These are phyloP conservation scores for Potamarius usumacintae DNA, from an alignment of 2,113 vertebrate genomes.

Conservation along the genomic window DNA sequence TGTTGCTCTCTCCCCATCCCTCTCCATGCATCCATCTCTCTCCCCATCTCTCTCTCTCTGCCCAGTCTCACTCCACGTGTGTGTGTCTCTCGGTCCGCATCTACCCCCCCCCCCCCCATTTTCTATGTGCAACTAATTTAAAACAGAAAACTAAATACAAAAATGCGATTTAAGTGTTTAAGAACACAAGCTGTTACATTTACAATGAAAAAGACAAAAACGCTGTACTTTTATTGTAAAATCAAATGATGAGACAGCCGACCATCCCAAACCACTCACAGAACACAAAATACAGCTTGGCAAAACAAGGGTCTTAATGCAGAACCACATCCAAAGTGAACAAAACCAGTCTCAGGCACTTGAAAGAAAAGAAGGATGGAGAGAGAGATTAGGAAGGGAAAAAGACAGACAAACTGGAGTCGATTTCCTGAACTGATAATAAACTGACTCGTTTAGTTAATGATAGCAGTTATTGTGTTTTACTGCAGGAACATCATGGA, in stretches of 20 bases:
- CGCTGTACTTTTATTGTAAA: not conserved
- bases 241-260: not conserved
- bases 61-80: no score
- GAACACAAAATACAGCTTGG: slow-evolving; percentile 40
- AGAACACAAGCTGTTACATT: not conserved
- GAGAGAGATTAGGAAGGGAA: not conserved
- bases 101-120: no score
- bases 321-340: slow-evolving; percentile 37
- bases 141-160: not conserved
- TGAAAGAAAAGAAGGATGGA: slow-evolving; percentile 31
- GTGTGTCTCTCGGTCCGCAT: no score
- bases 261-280: not conserved
- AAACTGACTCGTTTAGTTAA: no score
- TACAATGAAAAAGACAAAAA: not conserved
- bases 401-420: not conserved
- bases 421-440: no score
- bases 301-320: slow-evolving; percentile 26
- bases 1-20: no score
- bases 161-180: not conserved
- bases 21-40: no score
- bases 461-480: no score
- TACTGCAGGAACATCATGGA: no score
- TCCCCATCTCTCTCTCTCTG: no score
- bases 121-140: not conserved
- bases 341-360: slow-evolving; percentile 63